These are phyloP conservation scores for Lepidocolaptes lacrymiger DNA, from an alignment of 2,797 vertebrate genomes.

Conservation along the genomic window DNA sequence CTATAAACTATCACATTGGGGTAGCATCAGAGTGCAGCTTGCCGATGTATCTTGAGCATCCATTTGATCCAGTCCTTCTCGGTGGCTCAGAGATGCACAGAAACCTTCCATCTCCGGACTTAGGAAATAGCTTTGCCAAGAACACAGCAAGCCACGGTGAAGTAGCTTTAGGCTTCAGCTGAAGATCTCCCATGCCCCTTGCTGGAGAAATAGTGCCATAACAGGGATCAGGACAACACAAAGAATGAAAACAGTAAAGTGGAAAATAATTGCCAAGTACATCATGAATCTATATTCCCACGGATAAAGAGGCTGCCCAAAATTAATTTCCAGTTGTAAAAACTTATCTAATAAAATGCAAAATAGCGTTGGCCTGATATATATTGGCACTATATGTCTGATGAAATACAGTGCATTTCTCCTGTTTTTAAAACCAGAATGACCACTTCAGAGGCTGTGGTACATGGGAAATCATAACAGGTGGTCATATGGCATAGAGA, in stretches of 20 bases:
- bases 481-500: background rate
- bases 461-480: accelerated
- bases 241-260: background rate
- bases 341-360: background rate
- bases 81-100: background rate
- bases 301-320: background rate
- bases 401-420: background rate
- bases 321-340: background rate
- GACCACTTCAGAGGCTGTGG: background rate
- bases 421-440: background rate
- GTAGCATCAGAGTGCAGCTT: background rate
- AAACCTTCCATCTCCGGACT: background rate
- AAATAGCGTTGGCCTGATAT: background rate
- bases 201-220: slow-evolving; percentile 41
- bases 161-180: background rate
- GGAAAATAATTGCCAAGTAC: background rate
- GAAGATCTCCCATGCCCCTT: slow-evolving; percentile 49
- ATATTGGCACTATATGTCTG: background rate
- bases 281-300: background rate
- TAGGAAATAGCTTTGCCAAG: background rate
- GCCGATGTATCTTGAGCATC: background rate
- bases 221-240: background rate
- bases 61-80: background rate
- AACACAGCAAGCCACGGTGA: background rate
- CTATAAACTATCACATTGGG: accelerated